Base-by-base conservation (phyloP, 2,888 invertebrate genomes). In the Tenthredo notha region DNA sequence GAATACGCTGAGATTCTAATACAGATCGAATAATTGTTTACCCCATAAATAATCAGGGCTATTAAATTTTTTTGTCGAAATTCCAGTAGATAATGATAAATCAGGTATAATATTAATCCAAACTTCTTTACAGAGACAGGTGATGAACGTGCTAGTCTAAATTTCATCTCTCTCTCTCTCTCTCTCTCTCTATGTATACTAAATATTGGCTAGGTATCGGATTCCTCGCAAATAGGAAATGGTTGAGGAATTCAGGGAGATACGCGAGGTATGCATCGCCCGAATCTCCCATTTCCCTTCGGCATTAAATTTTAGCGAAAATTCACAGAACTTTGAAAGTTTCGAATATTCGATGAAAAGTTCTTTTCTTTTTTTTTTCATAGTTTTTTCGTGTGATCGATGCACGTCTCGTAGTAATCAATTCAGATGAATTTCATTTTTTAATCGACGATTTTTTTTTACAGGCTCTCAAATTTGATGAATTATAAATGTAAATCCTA, bases 161-260 rank as follows among this genome's bases (percentile, higher is more conserved):
- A 61, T 61, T 61, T 21, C 21, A 21, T 25, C 25, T 4, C 2
- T 5, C 25, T 5, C 25, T 61, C 61, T 61, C 61, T 61, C 2
- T 58, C 25, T 7, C 65, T 25, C 25, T 65, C 12, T 25, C 29
- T 67, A 33, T 25, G 29, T 33, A 74, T 43, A 15, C 78, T 54
- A 33, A 50, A 80, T 80, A 80, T 80, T 61, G 58, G n/a, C 61
- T 21, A 33, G 58, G 40, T 80, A 80, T 80, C 80, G 61, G 37
- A 80, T 80, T 80, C 80, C 61, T 40, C 40, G 37, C 58, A 40
- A 40, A 80, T 80, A 61, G 80, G 58, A 80, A 80, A 61, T 40
- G 7, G 80, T 80, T 80, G 12, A 40, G 29, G 80, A 80, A 80
- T 80, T 50, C 33, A 54, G 15, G 3, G 33, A 77, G 18, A 78